Evolutionary conservation across 2,888 invertebrate species (phyloP), one percentile per base, ranked within the genome.

Genomic region (Mesorhabditis belari): DNA sequence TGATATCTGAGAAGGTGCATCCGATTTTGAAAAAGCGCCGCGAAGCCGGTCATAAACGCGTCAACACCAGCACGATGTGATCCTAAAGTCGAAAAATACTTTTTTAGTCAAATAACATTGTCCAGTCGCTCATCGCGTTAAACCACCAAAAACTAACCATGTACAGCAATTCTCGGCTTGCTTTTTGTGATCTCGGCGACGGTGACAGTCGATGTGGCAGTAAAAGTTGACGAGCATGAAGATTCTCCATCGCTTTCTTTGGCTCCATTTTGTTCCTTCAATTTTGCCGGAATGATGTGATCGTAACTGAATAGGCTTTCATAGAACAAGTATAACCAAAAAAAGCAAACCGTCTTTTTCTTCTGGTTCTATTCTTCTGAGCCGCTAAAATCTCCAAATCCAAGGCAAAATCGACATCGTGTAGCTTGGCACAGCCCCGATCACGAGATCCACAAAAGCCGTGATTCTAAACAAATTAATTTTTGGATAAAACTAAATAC

Each of bases 41-140:
- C 53, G 53, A 74, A 78, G 6, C 74, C 78, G 0, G 78, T 78
- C 77, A 77, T 78, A 56, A 78, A 78, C 1, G 78, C 76, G 53
- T 78, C 78, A 29, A 78, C 71, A 0, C 77, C 77, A 27, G 73
- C 73, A 27, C 74, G 66, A 65, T 77, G 77, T 51, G 61, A 67
- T 12, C 71, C 71, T 73, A 57, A 54, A 63, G 49, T 17, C n/a
- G n/a, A n/a, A n/a, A n/a, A n/a, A n/a, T n/a, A n/a, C n/a, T n/a
- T n/a, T n/a, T n/a, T n/a, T n/a, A 24, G 51, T 55, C 53, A 21
- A 12, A 5, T 6, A 6, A 19, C 6, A n/a, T n/a, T n/a, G n/a
- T n/a, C n/a, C n/a, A n/a, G n/a, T n/a, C n/a, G n/a, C n/a, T n/a
- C n/a, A n/a, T n/a, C n/a, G n/a, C n/a, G n/a, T n/a, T n/a, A n/a